These are phyloP conservation scores for Chorisops tibialis DNA, from an alignment of 2,888 invertebrate genomes.

Conservation along the genomic window DNA sequence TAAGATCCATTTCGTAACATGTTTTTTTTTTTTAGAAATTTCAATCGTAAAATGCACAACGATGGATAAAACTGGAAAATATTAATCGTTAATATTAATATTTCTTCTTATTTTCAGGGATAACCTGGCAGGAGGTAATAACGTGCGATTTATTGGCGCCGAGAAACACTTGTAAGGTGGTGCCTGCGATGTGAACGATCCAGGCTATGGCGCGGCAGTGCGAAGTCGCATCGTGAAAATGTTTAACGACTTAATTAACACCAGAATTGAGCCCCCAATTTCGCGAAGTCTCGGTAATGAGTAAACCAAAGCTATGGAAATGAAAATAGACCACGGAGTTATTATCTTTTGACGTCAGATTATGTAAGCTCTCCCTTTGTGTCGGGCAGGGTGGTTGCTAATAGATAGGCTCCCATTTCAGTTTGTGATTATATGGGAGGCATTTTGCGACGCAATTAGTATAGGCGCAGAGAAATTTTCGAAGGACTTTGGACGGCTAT, in stretches of 20 bases:
- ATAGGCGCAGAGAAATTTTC: too few relatives aligned
- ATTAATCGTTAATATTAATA: too few relatives aligned
- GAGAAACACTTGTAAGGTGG: background rate
- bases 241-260: slow-evolving; percentile 23
- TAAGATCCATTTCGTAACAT: too few relatives aligned
- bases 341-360: slow-evolving; percentile 2
- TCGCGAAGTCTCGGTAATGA: slow-evolving; percentile 5
- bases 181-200: background rate
- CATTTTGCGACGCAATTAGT: too few relatives aligned
- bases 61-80: too few relatives aligned
- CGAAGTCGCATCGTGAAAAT: slow-evolving; percentile 3
- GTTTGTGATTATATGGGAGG: too few relatives aligned
- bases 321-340: slow-evolving; percentile 14
- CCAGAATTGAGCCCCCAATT: slow-evolving; percentile 11
- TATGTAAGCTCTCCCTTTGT: background rate
- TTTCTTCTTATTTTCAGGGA: too few relatives aligned
- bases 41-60: too few relatives aligned
- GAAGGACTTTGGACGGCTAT: too few relatives aligned
- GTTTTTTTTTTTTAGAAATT: too few relatives aligned
- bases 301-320: slow-evolving; percentile 4
- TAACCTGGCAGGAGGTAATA: background rate
- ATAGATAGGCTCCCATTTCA: too few relatives aligned
- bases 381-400: too few relatives aligned
- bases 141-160: slow-evolving; percentile 11
- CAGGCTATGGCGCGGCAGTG: background rate